Base-by-base conservation (phyloP, 2,888 invertebrate species). In the Trissoscelio sp. region DNA sequence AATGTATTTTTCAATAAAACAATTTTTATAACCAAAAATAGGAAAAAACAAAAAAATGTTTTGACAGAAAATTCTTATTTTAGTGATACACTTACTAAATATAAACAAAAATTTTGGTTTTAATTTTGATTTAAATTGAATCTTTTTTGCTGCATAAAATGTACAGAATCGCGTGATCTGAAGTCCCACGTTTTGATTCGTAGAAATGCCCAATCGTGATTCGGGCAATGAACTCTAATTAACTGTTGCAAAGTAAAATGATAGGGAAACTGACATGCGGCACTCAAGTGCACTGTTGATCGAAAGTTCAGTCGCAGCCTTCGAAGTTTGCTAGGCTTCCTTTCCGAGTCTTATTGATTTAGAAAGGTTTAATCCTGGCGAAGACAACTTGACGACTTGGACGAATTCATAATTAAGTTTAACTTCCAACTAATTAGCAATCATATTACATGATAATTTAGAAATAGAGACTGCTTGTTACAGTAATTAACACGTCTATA, bases 241-340 rank as follows among this genome's bases (percentile, higher is more conserved):
- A 79, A 60, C 67, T 67, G 60, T 58, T 67, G 60, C 67, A 42
- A 79, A 72, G 60, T 64, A 66, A 70, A 62, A 67, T 53, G 79
- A 73, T 67, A 79, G 70, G 67, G 69, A 55, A 81, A 64, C 48
- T 70, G 78, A 81, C 81, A 64, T 31, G 74, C 53, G 42, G 55
- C 51, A 22, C 57, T 78, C 78, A 70, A 78, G 69, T 78, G 78
- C 73, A 67, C 39, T 78, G 78, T 79, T 79, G 82, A 79, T 82
- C 78, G 82, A 75, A 82, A 74, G 78, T 79, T 78, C 60, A 79
- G 70, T 64, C 62, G 60, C 82, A 74, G 79, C 62, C 60, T 74
- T 66, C 37, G 24, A 81, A 82, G 74, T 82, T 82, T 74, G 55
- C 58, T 62, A 51, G 74, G 67, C 60, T 82, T 75, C 78, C 77